phyloP scores from a whole-genome alignment of 2,888 invertebrate genomes.

The Leucoma salicis region DNA sequence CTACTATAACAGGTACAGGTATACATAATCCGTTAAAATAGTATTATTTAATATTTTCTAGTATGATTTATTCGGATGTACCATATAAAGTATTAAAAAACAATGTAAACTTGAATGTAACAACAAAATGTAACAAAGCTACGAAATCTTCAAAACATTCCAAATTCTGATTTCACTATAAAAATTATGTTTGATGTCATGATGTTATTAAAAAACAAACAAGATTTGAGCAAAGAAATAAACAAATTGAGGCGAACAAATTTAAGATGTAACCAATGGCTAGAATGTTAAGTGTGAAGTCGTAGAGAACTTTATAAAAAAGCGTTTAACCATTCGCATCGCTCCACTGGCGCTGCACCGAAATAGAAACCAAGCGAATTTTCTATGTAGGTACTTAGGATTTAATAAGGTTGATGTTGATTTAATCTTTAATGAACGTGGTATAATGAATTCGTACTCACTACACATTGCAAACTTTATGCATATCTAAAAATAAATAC shows the following conservation, averaged over 20 bases:
- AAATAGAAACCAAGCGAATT: constrained; percentile 62
- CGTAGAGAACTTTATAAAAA: constrained; percentile 54
- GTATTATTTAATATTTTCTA: no score
- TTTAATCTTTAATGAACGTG: constrained; percentile 56
- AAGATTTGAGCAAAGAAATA: not conserved
- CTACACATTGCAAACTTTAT: constrained; percentile 34
- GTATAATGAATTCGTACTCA: constrained; percentile 45
- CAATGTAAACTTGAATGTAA: no score
- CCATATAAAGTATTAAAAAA: no score
- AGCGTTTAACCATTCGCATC: constrained; percentile 65
- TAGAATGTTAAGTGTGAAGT: constrained; percentile 44
- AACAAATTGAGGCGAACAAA: constrained; percentile 22
- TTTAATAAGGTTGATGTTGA: constrained; percentile 55
- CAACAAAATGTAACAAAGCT: no score
- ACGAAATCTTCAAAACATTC: no score
- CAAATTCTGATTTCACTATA: no score
- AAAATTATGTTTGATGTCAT: no score
- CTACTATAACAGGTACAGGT: no score
- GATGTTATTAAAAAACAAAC: not conserved
- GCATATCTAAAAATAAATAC: constrained; percentile 45
- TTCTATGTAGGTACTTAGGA: constrained; percentile 46
- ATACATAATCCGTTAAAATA: no score
- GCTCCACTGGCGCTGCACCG: constrained; percentile 58
- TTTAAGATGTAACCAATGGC: constrained; percentile 16
- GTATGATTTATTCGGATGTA: no score